Conservation (phyloP, 1,140 invertebrate species). For the Polyergus mexicanus region DNA sequence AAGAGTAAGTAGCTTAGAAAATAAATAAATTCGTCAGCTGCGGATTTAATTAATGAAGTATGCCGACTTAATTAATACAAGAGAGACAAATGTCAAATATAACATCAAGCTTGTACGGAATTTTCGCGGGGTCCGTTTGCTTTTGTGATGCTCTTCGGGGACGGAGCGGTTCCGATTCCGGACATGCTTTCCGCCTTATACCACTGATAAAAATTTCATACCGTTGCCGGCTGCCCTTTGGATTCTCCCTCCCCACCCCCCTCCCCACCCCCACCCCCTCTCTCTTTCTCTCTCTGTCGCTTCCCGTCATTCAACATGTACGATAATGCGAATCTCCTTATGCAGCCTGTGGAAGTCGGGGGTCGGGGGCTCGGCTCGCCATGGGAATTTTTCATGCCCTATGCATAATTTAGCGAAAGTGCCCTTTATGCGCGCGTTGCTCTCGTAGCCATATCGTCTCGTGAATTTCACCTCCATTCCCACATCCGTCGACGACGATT, state of each 20-base stretch:
- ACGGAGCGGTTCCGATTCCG: constrained; percentile 65
- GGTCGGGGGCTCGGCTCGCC: constrained; percentile 55
- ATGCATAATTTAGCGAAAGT: constrained; percentile 76
- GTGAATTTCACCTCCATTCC: constrained; percentile 29
- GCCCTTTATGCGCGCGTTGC: constrained; percentile 65
- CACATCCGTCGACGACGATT: constrained; percentile 27
- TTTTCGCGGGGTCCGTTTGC: neutral
- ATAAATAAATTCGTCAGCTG: neutral
- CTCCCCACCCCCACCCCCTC: constrained; percentile 47
- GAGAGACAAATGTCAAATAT: neutral
- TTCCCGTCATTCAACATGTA: constrained; percentile 74
- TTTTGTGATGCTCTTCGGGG: constrained; percentile 22
- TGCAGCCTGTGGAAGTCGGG: constrained; percentile 72
- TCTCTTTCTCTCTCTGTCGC: constrained; percentile 41
- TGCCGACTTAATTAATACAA: neutral
- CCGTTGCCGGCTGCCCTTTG: constrained; percentile 33
- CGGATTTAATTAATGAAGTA: neutral
- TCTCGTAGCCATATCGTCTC: constrained; percentile 57
- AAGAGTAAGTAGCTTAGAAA: neutral
- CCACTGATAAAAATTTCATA: constrained; percentile 79
- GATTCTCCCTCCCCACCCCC: no score
- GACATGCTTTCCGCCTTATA: constrained; percentile 54
- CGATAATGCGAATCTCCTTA: constrained; percentile 81
- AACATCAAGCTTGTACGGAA: neutral
- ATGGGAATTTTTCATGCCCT: constrained; percentile 76